Base-by-base conservation (phyloP, 2,797 vertebrate species). In the Alcedo atthis region DNA sequence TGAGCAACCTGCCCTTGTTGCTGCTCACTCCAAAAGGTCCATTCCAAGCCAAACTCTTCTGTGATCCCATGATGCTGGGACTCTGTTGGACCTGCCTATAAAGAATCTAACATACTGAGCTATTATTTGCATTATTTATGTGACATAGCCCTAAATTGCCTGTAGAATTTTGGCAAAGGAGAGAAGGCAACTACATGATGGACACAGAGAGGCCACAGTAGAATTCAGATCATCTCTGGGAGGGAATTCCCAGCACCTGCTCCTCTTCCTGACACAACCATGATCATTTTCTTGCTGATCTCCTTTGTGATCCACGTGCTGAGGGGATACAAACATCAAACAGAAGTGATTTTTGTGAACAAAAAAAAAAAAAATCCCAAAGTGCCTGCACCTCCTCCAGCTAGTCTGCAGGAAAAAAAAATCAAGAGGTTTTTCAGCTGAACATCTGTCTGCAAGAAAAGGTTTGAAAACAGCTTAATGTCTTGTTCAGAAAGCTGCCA, bases 221-320 rank as follows among this genome's bases (percentile, higher is more conserved):
- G 51, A 85, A 92, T 83, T 91, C 85, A 75, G 62, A 89, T 61
- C 33, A 89, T 78, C 57, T 80, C 81, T 62, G 58, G 48, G 66
- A 33, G 74, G 91, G 81, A 87, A 87, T 93, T 93, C 82, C 87
- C 55, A 78, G 18, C 66, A 67, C 32, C 43, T 83, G 43, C 58
- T 75, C 91, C 91, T 92, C 79, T 78, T 87, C 83, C 89, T 93
- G 87, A 83, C 81, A 87, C 70, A 89, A 85, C 49, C 66, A 0
- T 81, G 87, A 91, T 92, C 62, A 73, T 62, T 89, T 85, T 26
- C 91, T 94, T 94, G 79, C 92, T 95, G 93, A 48, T 83, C 73
- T 76, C 77, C 51, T 87, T 95, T 94, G 91, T 94, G 89, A 81
- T 59, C 80, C 78, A 7, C 69, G 66, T 89, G 62, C 84, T 80